These are phyloP conservation scores for Fistularia tabacaria DNA, from an alignment of 2,797 vertebrate species.

Conservation along the genomic window DNA sequence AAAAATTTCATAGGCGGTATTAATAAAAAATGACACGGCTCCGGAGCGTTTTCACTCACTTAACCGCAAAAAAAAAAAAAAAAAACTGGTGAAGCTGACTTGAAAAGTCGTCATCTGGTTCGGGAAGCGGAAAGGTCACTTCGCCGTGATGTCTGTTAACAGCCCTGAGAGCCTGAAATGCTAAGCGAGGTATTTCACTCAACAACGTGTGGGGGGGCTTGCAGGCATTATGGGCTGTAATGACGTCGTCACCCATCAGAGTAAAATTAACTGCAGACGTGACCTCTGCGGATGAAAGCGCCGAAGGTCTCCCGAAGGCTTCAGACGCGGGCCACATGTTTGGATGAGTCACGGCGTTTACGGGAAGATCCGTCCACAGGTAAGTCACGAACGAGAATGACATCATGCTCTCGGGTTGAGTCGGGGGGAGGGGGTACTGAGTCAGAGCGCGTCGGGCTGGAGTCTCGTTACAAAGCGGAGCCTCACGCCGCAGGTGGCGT, in stretches of 20 bases:
- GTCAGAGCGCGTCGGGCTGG: constrained; percentile 24
- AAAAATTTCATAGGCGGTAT: too few relatives aligned
- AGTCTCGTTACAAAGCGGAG: constrained; percentile 40
- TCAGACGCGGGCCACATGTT: constrained; percentile 49
- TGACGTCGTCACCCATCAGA: constrained; percentile 62
- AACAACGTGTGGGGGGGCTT: constrained; percentile 24
- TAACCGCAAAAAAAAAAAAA: too few relatives aligned
- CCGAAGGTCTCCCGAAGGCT: constrained; percentile 11
- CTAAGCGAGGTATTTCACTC: constrained; percentile 45
- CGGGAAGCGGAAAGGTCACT: not conserved
- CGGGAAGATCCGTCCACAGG: constrained; percentile 42
- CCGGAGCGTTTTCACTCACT: too few relatives aligned
- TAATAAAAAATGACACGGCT: too few relatives aligned
- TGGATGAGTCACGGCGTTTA: constrained; percentile 39
- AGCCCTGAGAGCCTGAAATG: constrained; percentile 29
- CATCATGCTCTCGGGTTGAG: constrained; percentile 31
- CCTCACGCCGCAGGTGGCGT: not conserved
- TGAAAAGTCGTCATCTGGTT: too few relatives aligned
- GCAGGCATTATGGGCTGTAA: constrained; percentile 45
- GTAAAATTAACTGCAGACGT: constrained; percentile 61
- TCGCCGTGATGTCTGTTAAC: constrained; percentile 21
- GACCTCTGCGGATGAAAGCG: constrained; percentile 22
- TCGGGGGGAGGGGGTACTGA: constrained; percentile 16
- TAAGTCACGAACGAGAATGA: constrained; percentile 47
- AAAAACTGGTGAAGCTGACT: too few relatives aligned